Conservation (phyloP, 1,140 invertebrate genomes). For the Zaprionus gabonicus region DNA sequence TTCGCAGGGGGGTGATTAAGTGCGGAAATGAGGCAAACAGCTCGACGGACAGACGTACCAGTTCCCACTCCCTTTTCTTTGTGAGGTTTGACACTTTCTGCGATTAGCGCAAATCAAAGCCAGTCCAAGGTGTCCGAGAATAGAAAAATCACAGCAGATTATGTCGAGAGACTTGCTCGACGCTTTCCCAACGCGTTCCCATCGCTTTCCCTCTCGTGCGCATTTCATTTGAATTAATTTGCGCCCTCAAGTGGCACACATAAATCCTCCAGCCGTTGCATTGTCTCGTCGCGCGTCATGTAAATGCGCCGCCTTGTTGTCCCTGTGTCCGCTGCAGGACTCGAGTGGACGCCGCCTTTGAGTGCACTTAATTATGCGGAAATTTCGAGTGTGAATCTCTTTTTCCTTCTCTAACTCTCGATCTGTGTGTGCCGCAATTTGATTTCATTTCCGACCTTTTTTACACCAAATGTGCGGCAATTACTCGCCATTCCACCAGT, state of each 20-base stretch:
- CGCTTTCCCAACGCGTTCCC: conserved; percentile 13
- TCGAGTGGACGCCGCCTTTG: conserved; percentile 51
- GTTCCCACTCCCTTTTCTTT: conserved; percentile 8
- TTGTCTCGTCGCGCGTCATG: conserved; percentile 50
- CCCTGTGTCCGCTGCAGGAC: conserved; percentile 11
- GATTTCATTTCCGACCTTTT: conserved; percentile 61
- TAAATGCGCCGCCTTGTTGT: conserved; percentile 17
- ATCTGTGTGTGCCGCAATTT: conserved; percentile 31
- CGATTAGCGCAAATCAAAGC: conserved; percentile 70
- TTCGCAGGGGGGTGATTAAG: conserved; percentile 67
- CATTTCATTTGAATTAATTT: conserved; percentile 83
- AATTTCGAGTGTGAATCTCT: conserved; percentile 46
- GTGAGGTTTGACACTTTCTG: conserved; percentile 66
- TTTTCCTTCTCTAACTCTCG: neutral
- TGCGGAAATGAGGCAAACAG: conserved; percentile 74
- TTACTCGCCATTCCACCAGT: conserved; percentile 55
- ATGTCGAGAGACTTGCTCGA: neutral
- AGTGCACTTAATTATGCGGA: conserved; percentile 82
- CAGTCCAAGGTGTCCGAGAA: conserved; percentile 60
- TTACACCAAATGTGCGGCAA: conserved; percentile 68
- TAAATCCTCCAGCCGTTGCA: conserved; percentile 59
- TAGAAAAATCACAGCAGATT: conserved; percentile 48
- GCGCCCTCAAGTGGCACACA: conserved; percentile 76
- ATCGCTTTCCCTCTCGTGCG: conserved; percentile 30
- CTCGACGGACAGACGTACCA: conserved; percentile 7